These are phyloP conservation scores for Craniophora ligustri DNA, from an alignment of 2,888 invertebrate genomes.

Conservation along the genomic window DNA sequence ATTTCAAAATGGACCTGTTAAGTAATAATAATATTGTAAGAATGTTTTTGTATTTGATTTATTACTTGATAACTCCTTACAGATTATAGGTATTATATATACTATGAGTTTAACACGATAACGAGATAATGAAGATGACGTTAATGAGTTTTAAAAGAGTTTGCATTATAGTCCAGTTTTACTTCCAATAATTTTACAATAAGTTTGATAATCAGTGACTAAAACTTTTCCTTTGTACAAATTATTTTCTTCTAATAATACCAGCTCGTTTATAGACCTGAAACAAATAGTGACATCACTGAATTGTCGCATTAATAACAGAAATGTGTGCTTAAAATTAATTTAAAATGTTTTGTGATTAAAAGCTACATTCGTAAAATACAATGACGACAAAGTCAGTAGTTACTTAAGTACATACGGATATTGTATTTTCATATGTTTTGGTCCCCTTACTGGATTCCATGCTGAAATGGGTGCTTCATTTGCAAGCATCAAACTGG, in stretches of 20 bases:
- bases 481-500: conserved; percentile 93
- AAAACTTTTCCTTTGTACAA: conserved; percentile 82
- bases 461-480: conserved; percentile 91
- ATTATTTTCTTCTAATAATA: conserved; percentile 72
- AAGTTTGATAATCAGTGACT: conserved; percentile 83
- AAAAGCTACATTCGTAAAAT: too few species aligned
- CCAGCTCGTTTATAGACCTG: conserved; percentile 73
- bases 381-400: too few species aligned
- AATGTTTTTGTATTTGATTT: conserved; percentile 31
- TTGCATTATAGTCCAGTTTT: conserved; percentile 29
- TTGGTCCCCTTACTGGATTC: conserved; percentile 91
- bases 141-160: background rate
- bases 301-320: too few species aligned
- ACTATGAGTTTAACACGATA: too few species aligned
- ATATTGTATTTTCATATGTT: conserved; percentile 79
- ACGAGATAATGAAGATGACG: too few species aligned
- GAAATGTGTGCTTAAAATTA: too few species aligned
- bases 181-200: conserved; percentile 78
- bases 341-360: too few species aligned
- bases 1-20: conserved; percentile 14
- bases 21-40: conserved; percentile 37
- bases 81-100: too few species aligned
- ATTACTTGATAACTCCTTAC: background rate
- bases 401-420: conserved; percentile 80
- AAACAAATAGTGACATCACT: conserved; percentile 51